Percentiles rank a stretch among this genome's conserved stretches.
Evolutionary conservation across 2,888 invertebrate species (phyloP).

Genomic region (Drosophila hamatofila): DNA sequence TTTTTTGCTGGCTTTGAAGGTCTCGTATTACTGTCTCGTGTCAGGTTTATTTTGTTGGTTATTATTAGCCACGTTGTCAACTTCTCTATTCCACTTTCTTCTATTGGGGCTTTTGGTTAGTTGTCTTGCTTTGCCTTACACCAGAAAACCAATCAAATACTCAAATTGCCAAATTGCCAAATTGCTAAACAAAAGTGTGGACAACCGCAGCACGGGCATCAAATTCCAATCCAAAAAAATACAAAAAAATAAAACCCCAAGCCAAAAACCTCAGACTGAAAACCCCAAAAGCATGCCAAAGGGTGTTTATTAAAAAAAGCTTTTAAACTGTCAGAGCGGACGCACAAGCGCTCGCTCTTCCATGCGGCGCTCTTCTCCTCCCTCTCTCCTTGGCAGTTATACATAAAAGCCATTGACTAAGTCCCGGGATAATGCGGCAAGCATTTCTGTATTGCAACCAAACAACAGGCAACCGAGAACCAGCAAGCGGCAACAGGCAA

Average conservation of each 20-base stretch:
- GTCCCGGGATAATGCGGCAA: slow-evolving; percentile 56
- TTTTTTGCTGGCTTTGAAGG: slow-evolving; percentile 22
- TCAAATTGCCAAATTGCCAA: slow-evolving; percentile 58
- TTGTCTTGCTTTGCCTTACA: slow-evolving; percentile 20
- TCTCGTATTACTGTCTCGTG: slow-evolving; percentile 13
- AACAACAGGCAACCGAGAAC: slow-evolving; percentile 2
- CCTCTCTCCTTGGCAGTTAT: slow-evolving; percentile 35
- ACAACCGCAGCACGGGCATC: slow-evolving; percentile 27
- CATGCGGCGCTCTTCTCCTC: not conserved
- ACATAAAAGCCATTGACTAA: slow-evolving; percentile 70
- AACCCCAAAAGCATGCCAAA: slow-evolving; percentile 25
- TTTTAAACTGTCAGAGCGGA: slow-evolving; percentile 76
- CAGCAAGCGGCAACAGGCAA: not conserved
- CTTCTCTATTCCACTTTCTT: slow-evolving; percentile 13
- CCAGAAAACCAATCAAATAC: slow-evolving; percentile 75
- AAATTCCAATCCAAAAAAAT: slow-evolving; percentile 18
- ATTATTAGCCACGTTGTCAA: slow-evolving; percentile 38
- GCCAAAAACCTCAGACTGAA: slow-evolving; percentile 10
- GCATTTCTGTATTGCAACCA: slow-evolving; percentile 39
- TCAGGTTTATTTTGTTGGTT: slow-evolving; percentile 21
- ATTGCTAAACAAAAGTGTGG: slow-evolving; percentile 53
- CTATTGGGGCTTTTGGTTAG: slow-evolving; percentile 43
- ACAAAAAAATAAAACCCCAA: slow-evolving; percentile 16
- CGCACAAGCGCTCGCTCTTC: slow-evolving; percentile 30
- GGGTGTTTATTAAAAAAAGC: slow-evolving; percentile 77